Evolutionary conservation across 2,113 vertebrate species (phyloP), one percentile per base, ranked within the genome.

Genomic region (Coryphaenoides rupestris): DNA sequence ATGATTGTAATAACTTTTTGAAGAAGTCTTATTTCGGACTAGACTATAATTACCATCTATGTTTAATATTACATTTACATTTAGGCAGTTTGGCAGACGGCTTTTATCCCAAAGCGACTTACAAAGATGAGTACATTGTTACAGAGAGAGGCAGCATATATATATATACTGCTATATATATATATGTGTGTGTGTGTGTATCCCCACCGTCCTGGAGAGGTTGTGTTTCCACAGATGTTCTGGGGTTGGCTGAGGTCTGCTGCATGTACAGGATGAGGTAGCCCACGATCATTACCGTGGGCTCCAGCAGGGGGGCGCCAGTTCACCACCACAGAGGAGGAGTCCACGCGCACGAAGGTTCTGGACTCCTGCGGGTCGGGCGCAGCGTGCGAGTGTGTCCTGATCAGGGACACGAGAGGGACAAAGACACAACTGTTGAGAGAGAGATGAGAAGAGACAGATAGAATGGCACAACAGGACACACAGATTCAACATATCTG

Each of bases 251-350:
- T 94, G 76, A 91, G 79, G 79, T n/a, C 96, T 97, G 79, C 79
- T 85, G 0, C 92, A n/a, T 96, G 75, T 95, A 98, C 2, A 98
- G 84, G 72, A 98, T 93, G 66, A 89, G 85, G 73, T 99, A 99
- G 78, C 93, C 91, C 79, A 91, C 81, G 1, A 99, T 95, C 77
- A 97, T 92, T 6, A 96, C 97, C 0, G 98, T 98, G 21, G 97
- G 92, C 78, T 99, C 96, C 1, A 89, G 79, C 0, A n/a, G 96
- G 97, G 23, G 96, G 96, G 64, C 92, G 95, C 97, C 97, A 99
- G 86, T 91, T 95, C 78, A 95, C 91, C 85, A 94, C 89, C 9
- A 98, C 95, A 0, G 94, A 92, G 0, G 92, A 94, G 0, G 94
- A 92, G 49, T 95, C 93, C 76, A 96, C n/a, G 80, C 0, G 92